Percentiles rank a stretch among this genome's conserved stretches.
Conservation (phyloP, 2,797 vertebrate species). For the Simalia tracyae region DNA sequence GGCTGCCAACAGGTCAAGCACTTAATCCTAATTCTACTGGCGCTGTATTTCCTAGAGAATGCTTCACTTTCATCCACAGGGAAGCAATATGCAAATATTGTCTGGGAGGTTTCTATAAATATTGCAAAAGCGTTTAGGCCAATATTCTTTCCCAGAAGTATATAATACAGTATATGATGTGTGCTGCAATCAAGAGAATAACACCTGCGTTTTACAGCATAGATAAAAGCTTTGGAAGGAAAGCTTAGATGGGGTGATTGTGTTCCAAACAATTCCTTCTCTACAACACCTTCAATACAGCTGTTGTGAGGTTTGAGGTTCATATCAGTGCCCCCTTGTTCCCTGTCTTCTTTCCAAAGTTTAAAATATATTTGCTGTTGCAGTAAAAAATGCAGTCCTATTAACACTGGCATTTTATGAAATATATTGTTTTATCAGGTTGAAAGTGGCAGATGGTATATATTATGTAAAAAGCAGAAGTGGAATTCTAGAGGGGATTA, state of each 20-base stretch:
- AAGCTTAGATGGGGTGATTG: background rate
- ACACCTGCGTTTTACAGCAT: background rate
- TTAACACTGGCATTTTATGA: background rate
- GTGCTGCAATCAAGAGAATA: background rate
- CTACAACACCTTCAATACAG: background rate
- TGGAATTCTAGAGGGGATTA: background rate
- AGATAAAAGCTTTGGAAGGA: background rate
- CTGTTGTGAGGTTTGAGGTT: background rate
- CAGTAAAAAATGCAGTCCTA: background rate
- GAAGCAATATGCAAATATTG: background rate
- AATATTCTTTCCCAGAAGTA: background rate
- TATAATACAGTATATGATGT: background rate
- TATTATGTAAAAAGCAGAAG: background rate
- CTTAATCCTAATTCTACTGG: background rate
- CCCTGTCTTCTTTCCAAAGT: too few species aligned
- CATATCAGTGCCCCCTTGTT: background rate
- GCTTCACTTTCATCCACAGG: background rate
- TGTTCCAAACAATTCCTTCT: background rate
- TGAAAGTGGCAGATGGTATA: background rate
- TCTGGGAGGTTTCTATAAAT: background rate
- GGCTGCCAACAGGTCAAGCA: background rate
- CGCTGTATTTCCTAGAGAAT: background rate
- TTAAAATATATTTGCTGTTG: background rate
- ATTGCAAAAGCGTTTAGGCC: background rate
- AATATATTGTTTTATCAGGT: too few species aligned